Evolutionary conservation across 2,113 vertebrate species (phyloP), one percentile per base, ranked within the genome.

Genomic region (Casuarius casuarius): DNA sequence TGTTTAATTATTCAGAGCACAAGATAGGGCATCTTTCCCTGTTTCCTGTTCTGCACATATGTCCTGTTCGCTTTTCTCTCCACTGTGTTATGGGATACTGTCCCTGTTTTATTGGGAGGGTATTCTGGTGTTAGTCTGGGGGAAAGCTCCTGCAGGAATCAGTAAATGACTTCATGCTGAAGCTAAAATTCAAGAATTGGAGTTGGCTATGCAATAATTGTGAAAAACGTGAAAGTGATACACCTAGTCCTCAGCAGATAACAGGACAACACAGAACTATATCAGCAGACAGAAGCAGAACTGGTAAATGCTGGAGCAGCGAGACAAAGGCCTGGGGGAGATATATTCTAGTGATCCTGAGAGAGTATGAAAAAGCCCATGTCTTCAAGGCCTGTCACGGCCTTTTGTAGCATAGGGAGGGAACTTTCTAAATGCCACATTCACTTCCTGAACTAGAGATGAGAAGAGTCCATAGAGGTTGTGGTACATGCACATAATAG

Each of bases 1-100:
- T 26, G 49, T 90, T 94, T 76, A 86, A 82, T 77, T 91, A 78
- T 87, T 94, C n/a, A 73, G 51, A 73, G 72, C 66, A 49, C n/a
- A 78, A 83, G 33, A 61, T 23, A 54, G 25, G 14, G 42, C 31
- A 38, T 85, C 48, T 63, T 48, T 31, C 35, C 56, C 51, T 46
- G 8, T 29, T 12, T 71, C 31, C 42, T 58, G 8, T 58, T 40
- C 63, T 46, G 26, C 12, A 18, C 6, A 3, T 13, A 8, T 58
- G 56, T 38, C 22, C 48, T 31, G 44, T 59, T 68, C 59, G 56
- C 26, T 76, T 90, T 85, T 61, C 33, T 89, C 12, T 67, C 29
- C 26, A 12, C 8, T 63, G 31, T 79, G 20, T 59, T 28, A 13
- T 7, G 38, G 9, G 19, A 19, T 25, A 14, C 31, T 81, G 63